Evolutionary conservation across 37 sponge, comb jelly and placozoan genomes (phyloP).

Genomic region (Dysidea cf. avara): DNA sequence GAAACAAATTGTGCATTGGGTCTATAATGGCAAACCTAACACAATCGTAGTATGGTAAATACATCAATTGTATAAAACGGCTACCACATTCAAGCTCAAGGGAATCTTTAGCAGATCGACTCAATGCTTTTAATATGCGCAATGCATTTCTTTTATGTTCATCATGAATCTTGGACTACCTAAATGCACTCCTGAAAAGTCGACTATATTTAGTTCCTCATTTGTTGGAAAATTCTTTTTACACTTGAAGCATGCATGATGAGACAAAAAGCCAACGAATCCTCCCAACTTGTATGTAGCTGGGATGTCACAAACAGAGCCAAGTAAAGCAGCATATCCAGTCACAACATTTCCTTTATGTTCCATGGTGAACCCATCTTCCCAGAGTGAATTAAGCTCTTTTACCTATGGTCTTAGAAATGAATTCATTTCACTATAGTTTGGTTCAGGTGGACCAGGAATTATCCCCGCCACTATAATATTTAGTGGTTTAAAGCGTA

Average conservation of each 20-base stretch:
- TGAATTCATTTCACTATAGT: constrained; percentile 4
- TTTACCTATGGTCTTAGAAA: constrained; percentile 30
- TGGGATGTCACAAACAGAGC: constrained; percentile 42
- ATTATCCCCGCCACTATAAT: constrained; percentile 20
- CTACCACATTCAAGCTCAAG: background rate
- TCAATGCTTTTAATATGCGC: constrained; percentile 14
- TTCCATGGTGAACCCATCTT: too few species aligned
- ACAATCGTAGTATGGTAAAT: too few species aligned
- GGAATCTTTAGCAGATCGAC: constrained; percentile 28
- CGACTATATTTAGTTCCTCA: constrained; percentile 16
- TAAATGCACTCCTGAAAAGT: background rate
- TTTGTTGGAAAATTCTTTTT: constrained; percentile 17
- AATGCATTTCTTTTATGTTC: constrained; percentile 1
- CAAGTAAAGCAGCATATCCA: too few species aligned
- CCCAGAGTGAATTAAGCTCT: too few species aligned
- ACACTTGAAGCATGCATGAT: constrained; percentile 35
- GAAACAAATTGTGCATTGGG: constrained; percentile 48
- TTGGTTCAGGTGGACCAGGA: constrained; percentile 35
- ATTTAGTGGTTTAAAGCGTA: constrained; percentile 17
- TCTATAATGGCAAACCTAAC: constrained; percentile 19
- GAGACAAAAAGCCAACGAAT: constrained; percentile 30
- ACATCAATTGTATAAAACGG: background rate
- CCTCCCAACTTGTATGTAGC: constrained; percentile 52
- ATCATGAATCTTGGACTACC: constrained; percentile 9
- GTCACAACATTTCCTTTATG: too few species aligned